Conservation (phyloP, 2,888 invertebrate species). For the Chymomyza caudatula region DNA sequence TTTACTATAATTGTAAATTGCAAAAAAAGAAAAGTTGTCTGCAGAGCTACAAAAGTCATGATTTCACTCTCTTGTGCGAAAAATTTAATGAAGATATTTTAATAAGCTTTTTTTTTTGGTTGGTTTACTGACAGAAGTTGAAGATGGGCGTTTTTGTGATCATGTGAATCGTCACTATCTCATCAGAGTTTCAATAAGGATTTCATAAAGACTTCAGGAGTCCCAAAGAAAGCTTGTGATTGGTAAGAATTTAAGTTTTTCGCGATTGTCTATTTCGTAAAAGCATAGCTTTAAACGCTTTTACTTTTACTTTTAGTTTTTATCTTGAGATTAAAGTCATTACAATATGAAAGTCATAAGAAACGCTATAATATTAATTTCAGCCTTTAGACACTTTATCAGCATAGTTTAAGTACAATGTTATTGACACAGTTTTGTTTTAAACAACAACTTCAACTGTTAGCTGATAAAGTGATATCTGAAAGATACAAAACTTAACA, state of each 20-base stretch:
- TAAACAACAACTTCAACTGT: background rate
- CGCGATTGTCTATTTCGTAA: background rate
- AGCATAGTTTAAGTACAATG: background rate
- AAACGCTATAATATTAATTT: background rate
- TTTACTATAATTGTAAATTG: background rate
- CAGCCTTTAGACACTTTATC: background rate
- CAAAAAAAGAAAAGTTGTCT: background rate
- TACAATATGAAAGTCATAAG: background rate
- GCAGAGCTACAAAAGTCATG: background rate
- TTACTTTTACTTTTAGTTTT: background rate
- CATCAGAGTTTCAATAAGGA: background rate
- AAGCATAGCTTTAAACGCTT: background rate
- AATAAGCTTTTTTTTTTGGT: background rate
- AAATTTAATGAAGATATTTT: background rate
- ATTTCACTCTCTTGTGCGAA: background rate
- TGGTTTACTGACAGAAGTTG: background rate
- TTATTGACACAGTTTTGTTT: background rate
- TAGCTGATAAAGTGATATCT: background rate
- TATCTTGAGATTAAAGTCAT: background rate
- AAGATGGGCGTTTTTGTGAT: background rate
- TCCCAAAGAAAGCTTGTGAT: too few relatives aligned
- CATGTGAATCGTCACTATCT: background rate
- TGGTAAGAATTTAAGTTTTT: too few relatives aligned
- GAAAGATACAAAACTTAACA: background rate
- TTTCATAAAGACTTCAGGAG: too few relatives aligned